Evolutionary conservation across 2,797 vertebrate species (phyloP).

Genomic region (Chaenodraco wilsoni): DNA sequence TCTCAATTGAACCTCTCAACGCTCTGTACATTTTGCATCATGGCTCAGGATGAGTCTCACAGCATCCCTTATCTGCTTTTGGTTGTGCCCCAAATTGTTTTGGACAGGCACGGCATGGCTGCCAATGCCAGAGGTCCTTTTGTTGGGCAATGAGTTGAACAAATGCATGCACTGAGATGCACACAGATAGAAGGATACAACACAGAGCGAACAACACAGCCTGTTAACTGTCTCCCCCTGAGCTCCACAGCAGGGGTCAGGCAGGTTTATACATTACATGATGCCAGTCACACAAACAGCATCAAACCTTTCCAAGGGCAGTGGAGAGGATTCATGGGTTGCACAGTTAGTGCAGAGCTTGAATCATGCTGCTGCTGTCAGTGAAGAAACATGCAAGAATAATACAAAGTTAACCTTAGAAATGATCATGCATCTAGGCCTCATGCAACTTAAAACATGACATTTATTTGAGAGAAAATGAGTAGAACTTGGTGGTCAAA

Average conservation of each 20-base stretch:
- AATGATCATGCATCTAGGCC: not conserved
- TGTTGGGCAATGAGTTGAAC: slow-evolving; percentile 47
- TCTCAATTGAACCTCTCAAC: slow-evolving; percentile 11
- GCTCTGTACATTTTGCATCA: slow-evolving; percentile 49
- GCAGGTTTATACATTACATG: slow-evolving; percentile 25
- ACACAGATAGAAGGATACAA: slow-evolving; percentile 28
- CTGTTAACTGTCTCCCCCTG: slow-evolving; percentile 25
- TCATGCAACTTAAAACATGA: not conserved
- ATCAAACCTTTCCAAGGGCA: slow-evolving; percentile 34
- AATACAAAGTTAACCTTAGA: not conserved
- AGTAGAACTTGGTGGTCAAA: slow-evolving; percentile 5
- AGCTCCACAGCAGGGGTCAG: slow-evolving; percentile 18
- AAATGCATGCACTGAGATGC: slow-evolving; percentile 22
- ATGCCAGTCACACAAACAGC: slow-evolving; percentile 22
- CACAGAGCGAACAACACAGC: slow-evolving; percentile 12
- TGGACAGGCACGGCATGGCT: slow-evolving; percentile 41
- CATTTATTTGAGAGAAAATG: not conserved
- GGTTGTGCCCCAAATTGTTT: slow-evolving; percentile 58
- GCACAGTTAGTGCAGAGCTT: slow-evolving; percentile 3
- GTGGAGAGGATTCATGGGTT: slow-evolving; percentile 1
- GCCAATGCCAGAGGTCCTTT: slow-evolving; percentile 49
- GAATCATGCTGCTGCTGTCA: slow-evolving; percentile 5
- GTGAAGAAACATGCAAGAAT: not conserved
- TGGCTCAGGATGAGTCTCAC: slow-evolving; percentile 36
- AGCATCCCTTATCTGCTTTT: slow-evolving; percentile 28